Base-by-base conservation (phyloP, 2,888 invertebrate species). In the Therioaphis trifolii region DNA sequence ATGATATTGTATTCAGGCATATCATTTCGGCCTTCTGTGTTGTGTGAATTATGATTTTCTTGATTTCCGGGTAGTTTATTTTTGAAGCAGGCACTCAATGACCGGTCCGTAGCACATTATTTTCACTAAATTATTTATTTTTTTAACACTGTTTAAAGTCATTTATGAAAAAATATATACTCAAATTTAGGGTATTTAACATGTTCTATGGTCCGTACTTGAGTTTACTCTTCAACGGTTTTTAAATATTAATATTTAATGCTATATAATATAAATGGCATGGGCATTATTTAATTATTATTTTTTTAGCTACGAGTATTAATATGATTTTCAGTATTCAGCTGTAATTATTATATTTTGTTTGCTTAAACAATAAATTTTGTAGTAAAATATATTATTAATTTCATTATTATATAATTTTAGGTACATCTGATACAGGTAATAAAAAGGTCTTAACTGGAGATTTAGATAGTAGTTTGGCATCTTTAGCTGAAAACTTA, bases 391-490 rank as follows among this genome's bases (percentile, higher is more conserved):
- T 24, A 46, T 14, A 18, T 71, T 15, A 21, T 58, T 15, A 2
- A 61, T 61, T 46, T 29, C 43, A 27, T 79, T 58, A 29, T 27
- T n/a, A 2, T 75, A 29, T 72, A 68, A 66, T 85, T 78, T 61
- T 84, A 84, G 88, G 88, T 72, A 80, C 86, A 68, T 88, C 89
- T 85, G 80, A 82, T 82, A 88, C 88, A 85, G 87, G 88, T 71
- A 86, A 88, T 24, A 89, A 89, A 85, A 94, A 94, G 88, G 93
- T 98, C 86, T 91, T 97, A 86, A 96, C 96, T 40, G 96, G 96
- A 84, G 98, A 98, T 89, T 91, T 98, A 89, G 97, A 98, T 89
- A 95, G 96, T 87, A 97, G 96, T 87, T 92, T 98, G 85, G 97
- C 97, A 85, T 95, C 95, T 86, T 91, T 98, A 87, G 98, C 97